phyloP scores from a whole-genome alignment of 2,797 vertebrate genomes.

The Spinus olivaceus region DNA sequence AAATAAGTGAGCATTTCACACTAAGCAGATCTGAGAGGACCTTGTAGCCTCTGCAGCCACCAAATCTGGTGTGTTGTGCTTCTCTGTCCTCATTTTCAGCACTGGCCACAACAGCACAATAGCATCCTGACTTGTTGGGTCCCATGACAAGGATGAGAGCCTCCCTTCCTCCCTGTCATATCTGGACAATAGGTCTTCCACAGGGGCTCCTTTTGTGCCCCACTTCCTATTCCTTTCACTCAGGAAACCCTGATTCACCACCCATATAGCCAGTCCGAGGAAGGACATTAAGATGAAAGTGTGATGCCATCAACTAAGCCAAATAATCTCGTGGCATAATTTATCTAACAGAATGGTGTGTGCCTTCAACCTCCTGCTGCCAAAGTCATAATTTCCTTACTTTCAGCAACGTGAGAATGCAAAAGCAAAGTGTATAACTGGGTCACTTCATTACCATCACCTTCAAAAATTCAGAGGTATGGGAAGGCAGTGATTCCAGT shows the following conservation, averaged over 20 bases:
- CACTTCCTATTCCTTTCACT: not conserved
- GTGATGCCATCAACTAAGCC: not conserved
- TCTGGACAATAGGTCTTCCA: not conserved
- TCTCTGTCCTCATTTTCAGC: not conserved
- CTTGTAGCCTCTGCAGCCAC: not conserved
- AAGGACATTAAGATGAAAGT: not conserved
- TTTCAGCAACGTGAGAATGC: not conserved
- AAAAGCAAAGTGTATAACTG: not conserved
- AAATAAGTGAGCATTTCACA: accelerated
- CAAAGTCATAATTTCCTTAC: not conserved
- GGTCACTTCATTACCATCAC: not conserved
- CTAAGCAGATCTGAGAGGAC: not conserved
- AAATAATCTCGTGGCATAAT: not conserved
- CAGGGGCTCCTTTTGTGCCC: not conserved
- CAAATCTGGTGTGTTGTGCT: not conserved
- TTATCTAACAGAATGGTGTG: not conserved
- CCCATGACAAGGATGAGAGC: not conserved
- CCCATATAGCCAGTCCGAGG: not conserved
- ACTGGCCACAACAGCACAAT: not conserved
- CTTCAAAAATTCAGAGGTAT: not conserved
- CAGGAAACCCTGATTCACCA: not conserved
- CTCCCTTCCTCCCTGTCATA: not conserved
- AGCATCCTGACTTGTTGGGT: not conserved
- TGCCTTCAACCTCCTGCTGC: not conserved
- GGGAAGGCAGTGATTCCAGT: not conserved